Conservation (phyloP, 2,888 invertebrate species). For the Drosophila cognata region DNA sequence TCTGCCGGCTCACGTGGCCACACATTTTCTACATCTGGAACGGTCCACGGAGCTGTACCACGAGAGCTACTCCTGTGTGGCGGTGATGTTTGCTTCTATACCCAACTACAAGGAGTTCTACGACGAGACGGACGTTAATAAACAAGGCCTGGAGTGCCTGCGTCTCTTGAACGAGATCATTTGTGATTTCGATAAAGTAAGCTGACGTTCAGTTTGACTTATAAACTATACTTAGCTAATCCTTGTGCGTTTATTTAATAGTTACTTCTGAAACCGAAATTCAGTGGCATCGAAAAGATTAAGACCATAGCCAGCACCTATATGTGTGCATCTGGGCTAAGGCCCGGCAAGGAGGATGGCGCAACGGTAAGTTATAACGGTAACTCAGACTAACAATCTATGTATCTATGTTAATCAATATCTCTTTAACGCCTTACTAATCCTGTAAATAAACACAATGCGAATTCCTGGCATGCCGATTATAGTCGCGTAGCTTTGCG, state of each 20-base stretch:
- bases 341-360: slow-evolving; percentile 93
- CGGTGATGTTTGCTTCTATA: slow-evolving; percentile 99
- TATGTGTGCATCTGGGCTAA: slow-evolving; percentile 97
- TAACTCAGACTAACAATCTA: slow-evolving; percentile 4
- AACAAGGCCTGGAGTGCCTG: slow-evolving; percentile 97
- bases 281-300: slow-evolving; percentile 98
- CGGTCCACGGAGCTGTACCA: slow-evolving; percentile 94
- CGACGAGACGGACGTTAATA: slow-evolving; percentile 98
- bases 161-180: slow-evolving; percentile 98
- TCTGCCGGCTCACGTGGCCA: slow-evolving; percentile 97
- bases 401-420: slow-evolving; percentile 40
- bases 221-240: no score
- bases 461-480: slow-evolving; percentile 42
- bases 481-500: slow-evolving; percentile 81
- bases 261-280: slow-evolving; percentile 96
- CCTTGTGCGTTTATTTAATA: slow-evolving; percentile 28
- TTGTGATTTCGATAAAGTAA: slow-evolving; percentile 98
- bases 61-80: slow-evolving; percentile 96
- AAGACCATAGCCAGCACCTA: slow-evolving; percentile 99
- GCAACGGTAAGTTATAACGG: slow-evolving; percentile 86
- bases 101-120: slow-evolving; percentile 99
- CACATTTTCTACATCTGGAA: slow-evolving; percentile 91
- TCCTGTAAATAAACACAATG: slow-evolving; percentile 63
- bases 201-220: not conserved
- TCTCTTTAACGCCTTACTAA: slow-evolving; percentile 66